phyloP scores from a whole-genome alignment of 2,113 vertebrate species.

The Chitala chitala region DNA sequence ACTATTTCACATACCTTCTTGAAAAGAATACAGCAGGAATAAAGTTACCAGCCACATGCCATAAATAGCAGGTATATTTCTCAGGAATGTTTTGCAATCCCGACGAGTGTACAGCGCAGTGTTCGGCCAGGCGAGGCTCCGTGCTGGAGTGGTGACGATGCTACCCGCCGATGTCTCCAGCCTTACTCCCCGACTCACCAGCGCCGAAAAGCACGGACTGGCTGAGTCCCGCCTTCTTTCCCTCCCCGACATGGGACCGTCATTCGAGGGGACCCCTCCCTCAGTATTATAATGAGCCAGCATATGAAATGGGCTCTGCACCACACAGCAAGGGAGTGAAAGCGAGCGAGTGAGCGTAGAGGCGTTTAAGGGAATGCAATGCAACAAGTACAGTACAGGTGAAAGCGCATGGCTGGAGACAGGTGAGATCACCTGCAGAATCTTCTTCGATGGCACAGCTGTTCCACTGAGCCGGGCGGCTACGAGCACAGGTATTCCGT shows the following conservation, averaged over 20 bases:
- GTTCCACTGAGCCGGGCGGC: slow-evolving; percentile 15
- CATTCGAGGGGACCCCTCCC: slow-evolving; percentile 61
- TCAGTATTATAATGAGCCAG: slow-evolving; percentile 56
- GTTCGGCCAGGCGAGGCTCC: slow-evolving; percentile 66
- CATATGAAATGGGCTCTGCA: slow-evolving; percentile 43
- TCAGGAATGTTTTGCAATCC: slow-evolving; percentile 82
- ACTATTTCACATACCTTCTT: slow-evolving; percentile 73
- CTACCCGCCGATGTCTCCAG: slow-evolving; percentile 69
- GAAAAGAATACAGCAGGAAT: slow-evolving; percentile 96
- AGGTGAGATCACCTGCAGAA: background rate
- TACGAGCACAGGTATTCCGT: background rate
- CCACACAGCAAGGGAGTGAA: slow-evolving; percentile 27
- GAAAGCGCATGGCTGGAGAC: slow-evolving; percentile 24
- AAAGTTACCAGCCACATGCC: slow-evolving; percentile 99
- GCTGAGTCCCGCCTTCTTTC: slow-evolving; percentile 75
- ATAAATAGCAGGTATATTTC: slow-evolving; percentile 87
- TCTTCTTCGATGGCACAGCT: slow-evolving; percentile 12
- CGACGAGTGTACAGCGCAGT: slow-evolving; percentile 74
- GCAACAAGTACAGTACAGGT: slow-evolving; percentile 25
- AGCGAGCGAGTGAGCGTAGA: slow-evolving; percentile 13
- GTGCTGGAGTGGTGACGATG: slow-evolving; percentile 65
- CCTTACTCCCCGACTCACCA: slow-evolving; percentile 66
- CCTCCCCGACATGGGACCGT: slow-evolving; percentile 74
- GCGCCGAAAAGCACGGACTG: slow-evolving; percentile 61
- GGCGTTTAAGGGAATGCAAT: slow-evolving; percentile 22